These are phyloP conservation scores for Platyura marginata DNA, from an alignment of 1,140 invertebrate genomes.

Conservation along the genomic window DNA sequence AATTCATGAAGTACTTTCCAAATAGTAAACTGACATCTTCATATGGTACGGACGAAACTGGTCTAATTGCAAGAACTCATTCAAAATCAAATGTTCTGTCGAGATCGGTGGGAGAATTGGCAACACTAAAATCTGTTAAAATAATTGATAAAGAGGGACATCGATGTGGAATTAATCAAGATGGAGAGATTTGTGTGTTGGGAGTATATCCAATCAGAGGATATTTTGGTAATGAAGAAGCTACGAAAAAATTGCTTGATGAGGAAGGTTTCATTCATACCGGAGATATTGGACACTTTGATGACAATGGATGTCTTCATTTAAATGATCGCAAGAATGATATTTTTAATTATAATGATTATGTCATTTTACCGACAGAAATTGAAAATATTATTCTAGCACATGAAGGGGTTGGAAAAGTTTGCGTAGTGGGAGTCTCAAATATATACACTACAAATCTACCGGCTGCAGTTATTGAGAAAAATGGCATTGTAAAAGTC, in stretches of 20 bases:
- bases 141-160: neutral
- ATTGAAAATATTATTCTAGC: slow-evolving; percentile 29
- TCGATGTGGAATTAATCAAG: neutral
- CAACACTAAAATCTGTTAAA: too few relatives aligned
- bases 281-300: slow-evolving; percentile 43
- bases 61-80: too few relatives aligned
- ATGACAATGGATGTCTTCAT: slow-evolving; percentile 36
- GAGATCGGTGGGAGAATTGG: too few relatives aligned
- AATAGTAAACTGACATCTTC: too few relatives aligned
- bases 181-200: neutral
- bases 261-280: slow-evolving; percentile 38
- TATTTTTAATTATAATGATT: slow-evolving; percentile 40
- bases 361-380: slow-evolving; percentile 13
- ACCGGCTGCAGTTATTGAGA: too few relatives aligned
- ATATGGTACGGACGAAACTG: too few relatives aligned
- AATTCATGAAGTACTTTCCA: too few relatives aligned
- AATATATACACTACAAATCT: too few relatives aligned
- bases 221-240: slow-evolving; percentile 1
- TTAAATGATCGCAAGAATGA: slow-evolving; percentile 48
- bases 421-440: slow-evolving; percentile 45
- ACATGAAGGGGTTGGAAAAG: slow-evolving; percentile 39
- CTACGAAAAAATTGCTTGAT: slow-evolving; percentile 15
- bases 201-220: neutral
- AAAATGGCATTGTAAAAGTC: too few relatives aligned
- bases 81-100: too few relatives aligned